A percentile compares a stretch with the other conserved stretches of the same genome.
Conservation (phyloP, 2,797 vertebrate species). For the Serranus cabrilla region DNA sequence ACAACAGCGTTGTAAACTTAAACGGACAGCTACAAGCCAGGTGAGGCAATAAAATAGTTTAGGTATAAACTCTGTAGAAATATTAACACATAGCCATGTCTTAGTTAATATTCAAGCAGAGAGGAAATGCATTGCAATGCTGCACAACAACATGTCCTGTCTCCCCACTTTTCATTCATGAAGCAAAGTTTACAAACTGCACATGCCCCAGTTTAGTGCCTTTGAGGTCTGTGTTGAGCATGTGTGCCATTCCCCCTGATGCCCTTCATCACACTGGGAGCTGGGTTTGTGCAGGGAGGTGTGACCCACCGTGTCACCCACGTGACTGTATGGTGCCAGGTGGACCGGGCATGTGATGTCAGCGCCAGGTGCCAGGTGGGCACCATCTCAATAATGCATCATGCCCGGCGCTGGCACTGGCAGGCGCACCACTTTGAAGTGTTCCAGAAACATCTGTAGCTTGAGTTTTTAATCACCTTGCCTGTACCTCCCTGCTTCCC, state of each 20-base stretch:
- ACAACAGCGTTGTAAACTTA: constrained; percentile 8
- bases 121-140: constrained; percentile 15
- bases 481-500: constrained; percentile 67
- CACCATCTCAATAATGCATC: constrained; percentile 82
- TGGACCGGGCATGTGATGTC: constrained; percentile 77
- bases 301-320: constrained; percentile 72
- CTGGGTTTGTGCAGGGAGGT: constrained; percentile 49
- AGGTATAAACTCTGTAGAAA: constrained; percentile 23
- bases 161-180: constrained; percentile 42
- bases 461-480: constrained; percentile 84
- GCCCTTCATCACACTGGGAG: constrained; percentile 71
- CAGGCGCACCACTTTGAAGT: constrained; percentile 83
- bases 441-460: constrained; percentile 87
- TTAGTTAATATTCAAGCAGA: neutral
- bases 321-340: constrained; percentile 66
- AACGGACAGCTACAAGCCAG: constrained; percentile 30
- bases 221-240: constrained; percentile 70
- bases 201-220: constrained; percentile 67
- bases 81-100: constrained; percentile 9
- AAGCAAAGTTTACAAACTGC: constrained; percentile 54
- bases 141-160: constrained; percentile 27
- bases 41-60: constrained; percentile 22
- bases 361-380: constrained; percentile 79
- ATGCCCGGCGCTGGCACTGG: constrained; percentile 68
- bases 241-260: constrained; percentile 65